Evolutionary conservation across 2,888 invertebrate species (phyloP).

Genomic region (Hemistola chrysoprasaria): DNA sequence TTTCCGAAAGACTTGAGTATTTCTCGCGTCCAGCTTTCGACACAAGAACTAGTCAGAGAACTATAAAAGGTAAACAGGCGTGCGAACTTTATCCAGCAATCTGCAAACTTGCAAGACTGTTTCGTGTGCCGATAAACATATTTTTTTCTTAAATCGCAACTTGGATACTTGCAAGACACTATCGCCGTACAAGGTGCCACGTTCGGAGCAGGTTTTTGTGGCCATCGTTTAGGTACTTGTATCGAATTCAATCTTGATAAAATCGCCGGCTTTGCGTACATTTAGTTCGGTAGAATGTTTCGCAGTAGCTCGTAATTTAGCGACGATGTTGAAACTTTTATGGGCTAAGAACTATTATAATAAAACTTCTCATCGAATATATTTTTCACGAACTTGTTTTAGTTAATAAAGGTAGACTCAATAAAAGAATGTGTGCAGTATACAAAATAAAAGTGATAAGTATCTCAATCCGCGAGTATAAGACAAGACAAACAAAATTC

Average conservation of each 20-base stretch:
- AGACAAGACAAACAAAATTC: too few relatives aligned
- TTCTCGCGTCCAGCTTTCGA: slow-evolving; percentile 52
- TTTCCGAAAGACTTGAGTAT: slow-evolving; percentile 35
- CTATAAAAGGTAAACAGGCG: slow-evolving; percentile 61
- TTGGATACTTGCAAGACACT: slow-evolving; percentile 64
- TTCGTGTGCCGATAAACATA: slow-evolving; percentile 66
- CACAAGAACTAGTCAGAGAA: slow-evolving; percentile 47
- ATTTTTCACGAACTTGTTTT: too few relatives aligned
- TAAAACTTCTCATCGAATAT: slow-evolving; percentile 19
- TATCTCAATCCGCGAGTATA: too few relatives aligned
- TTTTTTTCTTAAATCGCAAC: slow-evolving; percentile 66
- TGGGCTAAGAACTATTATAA: slow-evolving; percentile 18
- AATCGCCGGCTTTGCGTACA: slow-evolving; percentile 56
- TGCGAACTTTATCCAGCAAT: slow-evolving; percentile 65
- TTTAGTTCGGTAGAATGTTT: slow-evolving; percentile 43
- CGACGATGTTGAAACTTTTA: slow-evolving; percentile 32
- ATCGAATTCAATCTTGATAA: slow-evolving; percentile 70
- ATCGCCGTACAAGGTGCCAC: slow-evolving; percentile 57
- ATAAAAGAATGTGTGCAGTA: too few relatives aligned
- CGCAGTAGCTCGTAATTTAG: slow-evolving; percentile 35
- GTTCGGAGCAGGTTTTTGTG: slow-evolving; percentile 63
- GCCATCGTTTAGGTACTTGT: slow-evolving; percentile 42
- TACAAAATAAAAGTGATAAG: too few relatives aligned
- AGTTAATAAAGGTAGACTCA: too few relatives aligned
- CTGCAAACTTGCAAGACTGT: slow-evolving; percentile 59